Base-by-base conservation (phyloP, 2,888 invertebrate species). In the Epinotia demarniana region DNA sequence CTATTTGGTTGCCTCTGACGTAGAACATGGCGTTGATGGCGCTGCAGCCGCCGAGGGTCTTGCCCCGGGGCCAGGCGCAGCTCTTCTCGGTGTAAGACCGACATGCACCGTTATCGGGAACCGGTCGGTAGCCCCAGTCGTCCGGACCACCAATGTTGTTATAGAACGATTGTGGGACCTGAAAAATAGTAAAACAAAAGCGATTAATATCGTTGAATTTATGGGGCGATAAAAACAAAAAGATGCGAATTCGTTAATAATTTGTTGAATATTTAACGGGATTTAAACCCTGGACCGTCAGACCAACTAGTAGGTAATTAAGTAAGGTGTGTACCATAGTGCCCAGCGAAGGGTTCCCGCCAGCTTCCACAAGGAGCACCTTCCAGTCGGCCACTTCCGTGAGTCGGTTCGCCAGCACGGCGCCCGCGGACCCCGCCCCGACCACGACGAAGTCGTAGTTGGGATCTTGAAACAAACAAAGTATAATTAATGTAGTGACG, bases 381-480 rank as follows among this genome's bases (percentile, higher is more conserved):
- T 89, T 95, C 95, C 95, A 96, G 23, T 92, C 86, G 0, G 94
- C 89, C 69, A 95, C 90, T 82, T 95, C 96, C 53, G 95, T 94
- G 0, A 96, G 86, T 53, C 96, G 90, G 81, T 95, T 96, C 0
- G 95, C 96, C 0, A 96, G 82, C 4, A 96, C 95, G 1, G 95
- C 93, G 0, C 96, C 96, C 0, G 96, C 96, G 0, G 96, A 95
- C 0, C 96, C 96, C 0, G 95, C 95, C 0, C 96, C 96, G 3
- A 96, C 91, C 27, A 95, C 92, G 19, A 95, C 88, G 82, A 95
- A 96, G 80, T 96, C 96, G 80, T 95, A 95, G 78, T 95, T 94
- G 8, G 90, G 89, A 80, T 90, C 91, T 79, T 76, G 49, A 23
- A 77, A 77, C 12, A 18, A 58, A 19, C n/a, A 8, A 9, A 0